Conservation (phyloP, 2,113 vertebrate species). For the Chionodraco myersi region DNA sequence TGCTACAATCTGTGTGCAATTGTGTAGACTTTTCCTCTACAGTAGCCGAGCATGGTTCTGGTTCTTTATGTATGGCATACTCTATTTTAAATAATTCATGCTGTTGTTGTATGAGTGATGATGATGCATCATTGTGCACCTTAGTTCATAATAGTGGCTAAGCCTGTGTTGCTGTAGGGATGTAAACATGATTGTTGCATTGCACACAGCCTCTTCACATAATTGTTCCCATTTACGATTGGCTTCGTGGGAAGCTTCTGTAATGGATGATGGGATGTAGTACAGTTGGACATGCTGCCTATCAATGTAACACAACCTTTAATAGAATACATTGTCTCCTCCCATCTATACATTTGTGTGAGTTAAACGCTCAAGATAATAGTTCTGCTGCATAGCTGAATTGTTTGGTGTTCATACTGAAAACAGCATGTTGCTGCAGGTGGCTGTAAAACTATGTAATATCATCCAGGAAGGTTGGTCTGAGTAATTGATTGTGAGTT, state of each 20-base stretch:
- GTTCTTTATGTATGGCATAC: neutral
- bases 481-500: slow-evolving; percentile 11
- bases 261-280: neutral
- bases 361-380: slow-evolving; percentile 9
- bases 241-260: slow-evolving; percentile 1
- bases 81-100: neutral
- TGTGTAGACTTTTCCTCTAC: neutral
- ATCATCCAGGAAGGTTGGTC: neutral
- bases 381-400: slow-evolving; percentile 5
- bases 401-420: neutral
- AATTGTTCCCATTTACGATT: slow-evolving; percentile 8
- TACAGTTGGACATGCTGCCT: neutral
- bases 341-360: neutral
- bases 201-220: neutral
- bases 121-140: slow-evolving; percentile 6
- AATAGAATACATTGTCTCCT: neutral
- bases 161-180: slow-evolving; percentile 5
- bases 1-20: neutral
- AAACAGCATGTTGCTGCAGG: slow-evolving; percentile 16
- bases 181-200: slow-evolving; percentile 19
- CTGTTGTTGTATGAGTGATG: neutral
- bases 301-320: neutral
- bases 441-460: slow-evolving; percentile 5
- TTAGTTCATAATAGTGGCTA: slow-evolving; percentile 5
- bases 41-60: neutral